Base-by-base conservation (phyloP, 1,140 invertebrate genomes). In the Holotrichia oblita region DNA sequence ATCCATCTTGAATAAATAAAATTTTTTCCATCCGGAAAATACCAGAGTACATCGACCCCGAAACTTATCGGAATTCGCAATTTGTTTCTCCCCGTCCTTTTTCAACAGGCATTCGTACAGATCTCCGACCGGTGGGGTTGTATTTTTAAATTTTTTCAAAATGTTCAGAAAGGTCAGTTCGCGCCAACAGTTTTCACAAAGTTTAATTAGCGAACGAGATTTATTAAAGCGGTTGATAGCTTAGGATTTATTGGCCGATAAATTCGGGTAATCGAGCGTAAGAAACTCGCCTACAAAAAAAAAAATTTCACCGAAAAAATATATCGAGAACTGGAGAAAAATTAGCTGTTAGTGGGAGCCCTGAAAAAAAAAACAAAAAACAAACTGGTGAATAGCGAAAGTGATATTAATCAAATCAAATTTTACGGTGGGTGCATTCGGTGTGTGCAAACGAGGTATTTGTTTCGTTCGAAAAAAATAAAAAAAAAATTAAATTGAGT, bases 131-230 rank as follows among this genome's bases (percentile, higher is more conserved):
- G 27, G 27, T 1, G 27, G 27, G 4, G 27, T 34, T 4, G 27
- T 55, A 55, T 55, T 55, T 55, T 55, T 55, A 55, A 55, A 55
- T n/a, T 55, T n/a, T n/a, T 55, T 48, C 44, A 10, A 48, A 17
- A 7, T 14, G 14, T 34, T 34, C 27, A 34, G 27, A 55, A 55
- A 55, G 48, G 48, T 55, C 48, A 55, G 48, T 55, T 55, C 48
- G 48, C 48, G 48, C 48, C 14, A 55, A 17, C 48, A 55, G 14
- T 55, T 55, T 55, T 55, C 48, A 55, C 17, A 55, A 55, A 55
- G 48, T 55, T 55, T 55, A 55, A 55, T 55, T 55, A 17, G 48
- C 48, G 48, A 55, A 55, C 14, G 48, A 55, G 17, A 55, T 55
- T 55, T 55, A 55, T 55, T 55, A 55, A 34, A 55, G 48, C 48